Evolutionary conservation across 2,797 vertebrate species (phyloP).

Genomic region (Sebastes dallii): DNA sequence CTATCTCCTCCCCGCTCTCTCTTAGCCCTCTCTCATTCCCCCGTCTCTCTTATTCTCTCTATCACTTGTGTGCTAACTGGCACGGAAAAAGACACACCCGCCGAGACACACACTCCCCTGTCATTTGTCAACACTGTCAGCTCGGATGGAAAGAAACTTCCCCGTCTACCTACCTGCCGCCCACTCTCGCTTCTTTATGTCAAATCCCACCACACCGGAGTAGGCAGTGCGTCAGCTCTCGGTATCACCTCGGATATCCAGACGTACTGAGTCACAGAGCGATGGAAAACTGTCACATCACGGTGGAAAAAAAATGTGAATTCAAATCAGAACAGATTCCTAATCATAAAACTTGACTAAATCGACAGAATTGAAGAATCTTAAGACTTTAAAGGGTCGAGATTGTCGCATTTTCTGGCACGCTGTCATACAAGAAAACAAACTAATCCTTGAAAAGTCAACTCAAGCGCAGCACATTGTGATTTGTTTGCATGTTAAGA

Average conservation of each 20-base stretch:
- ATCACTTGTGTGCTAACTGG: conserved; percentile 41
- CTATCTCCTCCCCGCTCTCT: conserved; percentile 34
- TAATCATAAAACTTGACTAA: background rate
- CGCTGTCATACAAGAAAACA: background rate
- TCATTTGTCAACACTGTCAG: conserved; percentile 72
- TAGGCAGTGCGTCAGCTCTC: background rate
- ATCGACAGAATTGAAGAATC: background rate
- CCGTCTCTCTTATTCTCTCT: conserved; percentile 40
- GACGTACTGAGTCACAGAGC: background rate
- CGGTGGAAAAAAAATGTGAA: background rate
- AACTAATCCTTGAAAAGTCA: conserved; percentile 26
- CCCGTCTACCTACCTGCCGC: conserved; percentile 11
- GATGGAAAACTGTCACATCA: background rate
- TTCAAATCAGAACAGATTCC: background rate
- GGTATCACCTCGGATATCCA: conserved; percentile 31
- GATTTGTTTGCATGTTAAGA: conserved; percentile 30
- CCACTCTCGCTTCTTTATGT: conserved; percentile 44
- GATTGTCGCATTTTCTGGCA: conserved; percentile 1
- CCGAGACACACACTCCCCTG: conserved; percentile 44
- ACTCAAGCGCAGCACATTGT: background rate
- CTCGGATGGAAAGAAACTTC: conserved; percentile 53
- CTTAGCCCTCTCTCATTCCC: conserved; percentile 36
- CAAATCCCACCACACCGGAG: conserved; percentile 34
- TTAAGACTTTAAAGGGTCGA: background rate
- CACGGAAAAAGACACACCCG: conserved; percentile 43